A percentile compares a stretch with the other conserved stretches of the same genome.
Evolutionary conservation across 2,797 vertebrate genomes (phyloP).

Genomic region (Hozukius guyotensis): DNA sequence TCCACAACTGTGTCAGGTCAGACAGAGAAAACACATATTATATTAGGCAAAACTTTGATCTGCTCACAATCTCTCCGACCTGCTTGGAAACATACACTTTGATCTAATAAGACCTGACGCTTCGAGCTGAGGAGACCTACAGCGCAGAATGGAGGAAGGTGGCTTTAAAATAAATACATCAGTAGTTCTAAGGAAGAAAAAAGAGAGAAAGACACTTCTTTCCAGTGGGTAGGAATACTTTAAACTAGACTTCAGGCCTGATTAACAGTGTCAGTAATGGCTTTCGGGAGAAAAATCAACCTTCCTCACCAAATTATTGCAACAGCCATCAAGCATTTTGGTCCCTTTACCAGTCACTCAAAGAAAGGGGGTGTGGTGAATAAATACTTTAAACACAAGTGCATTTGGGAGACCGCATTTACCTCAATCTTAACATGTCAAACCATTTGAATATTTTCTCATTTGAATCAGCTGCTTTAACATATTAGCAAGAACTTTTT

Average conservation of each 20-base stretch:
- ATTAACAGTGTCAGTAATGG: conserved; percentile 7
- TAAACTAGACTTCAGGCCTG: conserved; percentile 33
- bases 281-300: neutral
- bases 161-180: conserved; percentile 71
- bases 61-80: neutral
- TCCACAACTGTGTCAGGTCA: neutral
- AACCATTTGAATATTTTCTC: neutral
- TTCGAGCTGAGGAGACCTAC: conserved; percentile 7
- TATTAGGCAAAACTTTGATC: neutral
- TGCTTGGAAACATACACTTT: conserved; percentile 36
- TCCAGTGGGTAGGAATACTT: conserved; percentile 61
- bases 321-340: conserved; percentile 29
- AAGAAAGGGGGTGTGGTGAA: conserved; percentile 27
- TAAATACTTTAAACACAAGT: conserved; percentile 69
- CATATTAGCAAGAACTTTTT: neutral
- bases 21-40: conserved; percentile 2
- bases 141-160: conserved; percentile 7
- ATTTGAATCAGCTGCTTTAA: conserved; percentile 14
- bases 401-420: conserved; percentile 31
- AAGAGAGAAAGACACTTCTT: conserved; percentile 19
- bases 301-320: conserved; percentile 17
- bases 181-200: conserved; percentile 60
- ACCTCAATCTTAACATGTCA: neutral
- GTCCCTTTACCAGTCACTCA: conserved; percentile 35
- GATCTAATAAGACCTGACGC: conserved; percentile 16